Percentiles rank a stretch among this genome's conserved stretches.
These are phyloP conservation scores for Struthidea cinerea DNA, from an alignment of 2,113 vertebrate genomes.

Conservation along the genomic window DNA sequence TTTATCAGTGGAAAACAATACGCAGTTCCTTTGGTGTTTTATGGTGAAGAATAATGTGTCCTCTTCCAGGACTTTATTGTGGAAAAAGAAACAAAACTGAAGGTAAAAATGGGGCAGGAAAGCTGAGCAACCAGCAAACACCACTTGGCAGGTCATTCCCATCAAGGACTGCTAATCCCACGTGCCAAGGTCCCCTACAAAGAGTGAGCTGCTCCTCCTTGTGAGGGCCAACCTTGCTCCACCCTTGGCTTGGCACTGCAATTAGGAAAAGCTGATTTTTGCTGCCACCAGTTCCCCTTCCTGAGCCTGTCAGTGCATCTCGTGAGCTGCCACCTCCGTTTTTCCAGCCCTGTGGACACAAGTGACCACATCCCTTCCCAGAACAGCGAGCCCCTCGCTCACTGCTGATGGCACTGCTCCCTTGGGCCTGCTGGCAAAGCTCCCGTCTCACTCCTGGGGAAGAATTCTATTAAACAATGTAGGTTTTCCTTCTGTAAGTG, in stretches of 20 bases:
- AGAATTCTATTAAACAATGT: neutral
- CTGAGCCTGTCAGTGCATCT: neutral
- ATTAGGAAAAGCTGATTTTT: neutral
- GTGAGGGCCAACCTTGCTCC: neutral
- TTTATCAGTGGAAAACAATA: neutral
- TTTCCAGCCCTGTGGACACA: neutral
- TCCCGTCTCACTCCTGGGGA: neutral
- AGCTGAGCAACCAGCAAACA: neutral
- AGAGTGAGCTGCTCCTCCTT: neutral
- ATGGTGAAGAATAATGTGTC: neutral
- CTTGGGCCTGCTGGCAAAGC: neutral
- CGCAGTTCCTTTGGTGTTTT: neutral
- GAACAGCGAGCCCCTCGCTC: neutral
- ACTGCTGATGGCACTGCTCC: neutral
- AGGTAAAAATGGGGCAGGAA: neutral
- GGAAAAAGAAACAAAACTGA: neutral
- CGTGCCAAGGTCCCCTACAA: neutral
- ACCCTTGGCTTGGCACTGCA: neutral
- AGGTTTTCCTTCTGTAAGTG: neutral
- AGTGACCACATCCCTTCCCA: neutral
- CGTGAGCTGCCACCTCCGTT: neutral
- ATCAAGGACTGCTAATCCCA: neutral
- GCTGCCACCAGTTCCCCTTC: neutral
- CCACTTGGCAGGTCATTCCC: neutral
- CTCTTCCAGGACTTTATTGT: neutral